Conservation (phyloP, 2,888 invertebrate species). For the Lobophora halterata region DNA sequence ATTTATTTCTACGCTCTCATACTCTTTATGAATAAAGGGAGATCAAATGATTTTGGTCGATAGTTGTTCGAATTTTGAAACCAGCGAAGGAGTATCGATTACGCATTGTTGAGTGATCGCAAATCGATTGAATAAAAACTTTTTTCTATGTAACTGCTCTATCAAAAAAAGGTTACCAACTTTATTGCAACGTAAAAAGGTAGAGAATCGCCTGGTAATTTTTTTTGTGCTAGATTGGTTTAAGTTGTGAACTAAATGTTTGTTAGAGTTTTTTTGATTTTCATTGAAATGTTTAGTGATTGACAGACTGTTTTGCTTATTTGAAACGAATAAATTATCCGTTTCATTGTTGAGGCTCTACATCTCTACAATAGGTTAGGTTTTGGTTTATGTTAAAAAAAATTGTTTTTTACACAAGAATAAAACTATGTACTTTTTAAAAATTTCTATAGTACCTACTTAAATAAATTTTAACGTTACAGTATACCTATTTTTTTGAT, state of each 20-base stretch:
- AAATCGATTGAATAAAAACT: slow-evolving; percentile 51
- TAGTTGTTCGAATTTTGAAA: slow-evolving; percentile 58
- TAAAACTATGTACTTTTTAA: too few relatives aligned
- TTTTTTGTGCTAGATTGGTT: slow-evolving; percentile 11
- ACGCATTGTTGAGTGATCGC: slow-evolving; percentile 59
- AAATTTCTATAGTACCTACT: too few relatives aligned
- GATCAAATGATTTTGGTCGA: slow-evolving; percentile 33
- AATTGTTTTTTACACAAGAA: too few relatives aligned
- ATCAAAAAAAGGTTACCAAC: background rate
- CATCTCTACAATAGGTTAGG: too few relatives aligned
- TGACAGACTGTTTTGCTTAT: slow-evolving; percentile 18
- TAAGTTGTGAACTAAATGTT: slow-evolving; percentile 13
- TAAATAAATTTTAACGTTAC: too few relatives aligned
- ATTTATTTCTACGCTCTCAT: background rate
- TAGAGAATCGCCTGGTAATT: background rate
- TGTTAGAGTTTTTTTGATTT: slow-evolving; percentile 14
- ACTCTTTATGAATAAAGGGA: slow-evolving; percentile 3
- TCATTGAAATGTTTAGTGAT: slow-evolving; percentile 15
- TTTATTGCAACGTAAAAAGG: slow-evolving; percentile 1
- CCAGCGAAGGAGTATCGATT: slow-evolving; percentile 69
- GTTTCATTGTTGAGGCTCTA: too few relatives aligned
- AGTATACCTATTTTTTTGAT: too few relatives aligned
- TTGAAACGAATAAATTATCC: slow-evolving; percentile 2
- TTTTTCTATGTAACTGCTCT: slow-evolving; percentile 46
- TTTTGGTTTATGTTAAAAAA: too few relatives aligned